Conservation (phyloP, 2,888 invertebrate species). For the Digitonthophagus gazella region DNA sequence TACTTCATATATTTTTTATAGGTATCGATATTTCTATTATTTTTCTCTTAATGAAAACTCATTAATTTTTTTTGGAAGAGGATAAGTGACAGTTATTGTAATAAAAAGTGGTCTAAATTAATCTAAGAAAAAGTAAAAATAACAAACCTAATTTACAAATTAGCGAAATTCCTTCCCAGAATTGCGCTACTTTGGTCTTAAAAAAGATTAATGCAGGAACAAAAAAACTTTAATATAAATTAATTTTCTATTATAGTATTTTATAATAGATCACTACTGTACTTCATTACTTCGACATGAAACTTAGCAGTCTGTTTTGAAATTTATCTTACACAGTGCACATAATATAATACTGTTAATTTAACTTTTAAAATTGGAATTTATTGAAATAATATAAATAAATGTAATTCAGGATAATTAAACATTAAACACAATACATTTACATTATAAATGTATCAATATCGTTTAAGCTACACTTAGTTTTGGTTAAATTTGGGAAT, state of each 20-base stretch:
- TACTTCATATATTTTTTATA: constrained; percentile 11
- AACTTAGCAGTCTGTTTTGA: background rate
- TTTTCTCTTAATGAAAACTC: background rate
- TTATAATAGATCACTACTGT: constrained; percentile 11
- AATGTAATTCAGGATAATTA: too few species aligned
- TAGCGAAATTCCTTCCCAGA: background rate
- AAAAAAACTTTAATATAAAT: constrained; percentile 9
- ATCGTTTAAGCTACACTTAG: too few species aligned
- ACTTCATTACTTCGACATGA: background rate
- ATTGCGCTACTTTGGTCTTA: constrained; percentile 3
- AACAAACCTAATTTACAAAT: constrained; percentile 5
- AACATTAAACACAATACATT: too few species aligned
- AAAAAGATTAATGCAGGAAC: background rate
- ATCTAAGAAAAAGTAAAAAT: constrained; percentile 12
- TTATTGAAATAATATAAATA: background rate
- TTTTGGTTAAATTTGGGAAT: too few species aligned
- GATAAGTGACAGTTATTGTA: background rate
- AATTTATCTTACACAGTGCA: background rate
- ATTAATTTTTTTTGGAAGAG: background rate
- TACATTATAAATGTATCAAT: too few species aligned
- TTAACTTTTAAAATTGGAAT: too few species aligned
- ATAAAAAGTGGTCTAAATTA: background rate
- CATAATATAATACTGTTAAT: background rate
- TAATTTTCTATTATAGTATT: constrained; percentile 8
- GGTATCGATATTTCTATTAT: background rate